Evolutionary conservation across 2,113 vertebrate species (phyloP).

Genomic region (Eurypyga helias): DNA sequence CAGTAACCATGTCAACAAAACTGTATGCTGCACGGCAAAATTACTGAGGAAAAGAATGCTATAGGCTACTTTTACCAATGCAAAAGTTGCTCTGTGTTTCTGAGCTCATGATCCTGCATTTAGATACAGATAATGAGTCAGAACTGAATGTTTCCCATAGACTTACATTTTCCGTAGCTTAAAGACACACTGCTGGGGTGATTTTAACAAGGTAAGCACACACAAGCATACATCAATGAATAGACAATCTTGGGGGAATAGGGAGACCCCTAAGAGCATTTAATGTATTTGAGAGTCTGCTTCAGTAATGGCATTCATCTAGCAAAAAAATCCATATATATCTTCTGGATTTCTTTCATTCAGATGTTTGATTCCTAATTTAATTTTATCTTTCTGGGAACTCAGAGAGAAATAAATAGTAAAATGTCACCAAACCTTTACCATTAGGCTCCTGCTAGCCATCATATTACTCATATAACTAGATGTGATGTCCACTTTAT

Average conservation of each 20-base stretch:
- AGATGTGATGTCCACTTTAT: not conserved
- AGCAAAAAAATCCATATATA: not conserved
- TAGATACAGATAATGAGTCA: constrained; percentile 3
- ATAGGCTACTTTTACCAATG: not conserved
- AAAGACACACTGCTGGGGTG: not conserved
- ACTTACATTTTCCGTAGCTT: not conserved
- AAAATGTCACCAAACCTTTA: not conserved
- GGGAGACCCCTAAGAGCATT: not conserved
- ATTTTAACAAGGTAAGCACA: not conserved
- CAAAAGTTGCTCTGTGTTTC: not conserved
- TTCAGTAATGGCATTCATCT: not conserved
- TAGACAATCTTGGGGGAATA: not conserved
- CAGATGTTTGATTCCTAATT: not conserved
- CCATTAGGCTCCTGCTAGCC: not conserved
- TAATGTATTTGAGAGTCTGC: not conserved
- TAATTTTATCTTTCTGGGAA: not conserved
- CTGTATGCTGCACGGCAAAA: not conserved
- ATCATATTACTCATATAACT: not conserved
- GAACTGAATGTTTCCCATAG: not conserved
- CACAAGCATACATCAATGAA: not conserved
- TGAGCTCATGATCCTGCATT: not conserved
- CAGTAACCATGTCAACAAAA: not conserved
- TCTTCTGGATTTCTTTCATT: not conserved
- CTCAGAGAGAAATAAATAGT: not conserved
- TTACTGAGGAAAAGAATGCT: not conserved